phyloP scores from a whole-genome alignment of 2,797 vertebrate species.

The Hephaestus fuliginosus region DNA sequence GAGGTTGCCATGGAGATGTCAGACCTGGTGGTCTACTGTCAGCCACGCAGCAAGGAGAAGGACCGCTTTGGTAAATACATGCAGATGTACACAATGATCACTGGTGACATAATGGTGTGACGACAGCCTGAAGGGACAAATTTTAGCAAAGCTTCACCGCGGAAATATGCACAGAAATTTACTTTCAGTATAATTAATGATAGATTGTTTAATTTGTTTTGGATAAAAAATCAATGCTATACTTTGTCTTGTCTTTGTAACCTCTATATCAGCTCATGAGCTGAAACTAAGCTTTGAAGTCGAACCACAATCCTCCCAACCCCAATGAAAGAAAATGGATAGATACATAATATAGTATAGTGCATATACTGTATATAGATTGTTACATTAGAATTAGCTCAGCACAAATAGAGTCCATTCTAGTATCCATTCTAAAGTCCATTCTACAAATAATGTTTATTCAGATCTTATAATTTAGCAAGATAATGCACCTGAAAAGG shows the following conservation, averaged over 20 bases:
- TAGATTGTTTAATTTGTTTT: neutral
- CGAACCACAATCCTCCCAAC: neutral
- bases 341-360: neutral
- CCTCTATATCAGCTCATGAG: neutral
- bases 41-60: constrained; percentile 96
- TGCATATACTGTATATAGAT: no score
- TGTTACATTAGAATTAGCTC: no score
- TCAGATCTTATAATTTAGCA: no score
- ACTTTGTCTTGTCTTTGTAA: neutral
- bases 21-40: constrained; percentile 97
- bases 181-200: neutral
- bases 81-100: neutral
- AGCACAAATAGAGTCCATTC: no score
- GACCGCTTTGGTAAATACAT: constrained; percentile 91
- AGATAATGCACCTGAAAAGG: no score
- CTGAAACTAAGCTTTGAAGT: neutral
- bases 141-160: neutral
- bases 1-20: constrained; percentile 97
- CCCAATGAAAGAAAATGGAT: neutral
- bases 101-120: neutral
- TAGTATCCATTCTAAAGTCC: no score
- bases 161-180: neutral
- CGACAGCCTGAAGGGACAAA: neutral
- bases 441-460: no score
- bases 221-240: neutral